Evolutionary conservation across 2,113 vertebrate genomes (phyloP).

Genomic region (Thamnaconus septentrionalis): DNA sequence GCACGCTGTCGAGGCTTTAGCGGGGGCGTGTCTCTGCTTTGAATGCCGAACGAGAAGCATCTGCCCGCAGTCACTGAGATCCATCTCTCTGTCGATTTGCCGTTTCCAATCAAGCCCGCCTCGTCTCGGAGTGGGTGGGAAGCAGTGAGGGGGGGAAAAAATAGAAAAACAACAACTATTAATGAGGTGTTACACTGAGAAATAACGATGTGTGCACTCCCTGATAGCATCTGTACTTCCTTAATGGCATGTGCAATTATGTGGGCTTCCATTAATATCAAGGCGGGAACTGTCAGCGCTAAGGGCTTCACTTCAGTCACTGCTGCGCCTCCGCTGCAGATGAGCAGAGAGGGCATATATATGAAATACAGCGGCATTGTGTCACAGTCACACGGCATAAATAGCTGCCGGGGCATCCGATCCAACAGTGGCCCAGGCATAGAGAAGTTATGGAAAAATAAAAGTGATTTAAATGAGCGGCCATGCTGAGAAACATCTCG

Average conservation of each 20-base stretch:
- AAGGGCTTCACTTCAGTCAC: conserved; percentile 66
- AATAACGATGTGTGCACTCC: conserved; percentile 74
- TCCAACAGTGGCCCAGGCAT: conserved; percentile 23
- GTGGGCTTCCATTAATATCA: conserved; percentile 76
- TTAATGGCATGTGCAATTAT: conserved; percentile 82
- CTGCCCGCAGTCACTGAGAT: conserved; percentile 73
- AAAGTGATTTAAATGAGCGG: conserved; percentile 45
- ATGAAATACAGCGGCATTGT: conserved; percentile 33
- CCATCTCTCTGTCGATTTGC: conserved; percentile 77
- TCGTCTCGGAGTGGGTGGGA: conserved; percentile 46
- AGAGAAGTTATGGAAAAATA: conserved; percentile 32
- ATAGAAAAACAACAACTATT: conserved; percentile 78
- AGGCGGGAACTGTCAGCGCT: conserved; percentile 59
- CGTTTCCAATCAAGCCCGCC: conserved; percentile 55
- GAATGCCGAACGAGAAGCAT: conserved; percentile 64
- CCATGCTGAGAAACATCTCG: conserved; percentile 10
- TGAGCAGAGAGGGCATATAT: conserved; percentile 39
- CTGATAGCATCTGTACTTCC: conserved; percentile 82
- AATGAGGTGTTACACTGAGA: conserved; percentile 80
- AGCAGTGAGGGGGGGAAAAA: conserved; percentile 28
- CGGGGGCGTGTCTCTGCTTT: conserved; percentile 56
- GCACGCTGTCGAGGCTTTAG: not conserved
- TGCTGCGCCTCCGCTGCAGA: conserved; percentile 32
- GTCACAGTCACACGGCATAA: conserved; percentile 42
- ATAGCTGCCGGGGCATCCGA: conserved; percentile 24